Evolutionary conservation across 1,140 invertebrate species (phyloP).

Genomic region (Drosophila punjabiensis): DNA sequence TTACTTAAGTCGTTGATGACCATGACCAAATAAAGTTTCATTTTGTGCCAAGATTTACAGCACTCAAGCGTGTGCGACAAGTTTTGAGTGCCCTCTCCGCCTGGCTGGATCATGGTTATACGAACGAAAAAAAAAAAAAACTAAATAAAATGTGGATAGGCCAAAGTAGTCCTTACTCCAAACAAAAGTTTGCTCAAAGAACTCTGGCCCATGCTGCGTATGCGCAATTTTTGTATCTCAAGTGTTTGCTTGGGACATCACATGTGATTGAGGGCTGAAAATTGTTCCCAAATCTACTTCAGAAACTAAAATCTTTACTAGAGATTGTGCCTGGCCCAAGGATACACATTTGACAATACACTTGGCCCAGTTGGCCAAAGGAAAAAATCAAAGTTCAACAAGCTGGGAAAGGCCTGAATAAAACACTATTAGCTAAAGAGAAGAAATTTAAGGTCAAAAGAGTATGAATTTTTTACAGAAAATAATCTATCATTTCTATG

Average conservation of each 20-base stretch:
- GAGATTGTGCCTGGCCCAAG: conserved; percentile 16
- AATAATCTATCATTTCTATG: background rate
- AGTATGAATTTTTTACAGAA: background rate
- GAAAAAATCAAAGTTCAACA: conserved; percentile 14
- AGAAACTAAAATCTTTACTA: conserved; percentile 32
- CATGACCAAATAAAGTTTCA: conserved; percentile 83
- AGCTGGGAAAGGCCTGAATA: background rate
- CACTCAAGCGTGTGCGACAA: conserved; percentile 81
- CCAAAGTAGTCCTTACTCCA: conserved; percentile 23
- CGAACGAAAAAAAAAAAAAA: conserved; percentile 22
- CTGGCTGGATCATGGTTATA: conserved; percentile 19
- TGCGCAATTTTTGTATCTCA: conserved; percentile 70
- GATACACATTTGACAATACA: conserved; percentile 9
- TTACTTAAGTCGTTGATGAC: conserved; percentile 82
- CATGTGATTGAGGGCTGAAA: conserved; percentile 43
- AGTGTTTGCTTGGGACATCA: conserved; percentile 54
- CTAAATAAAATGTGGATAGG: background rate
- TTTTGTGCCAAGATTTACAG: conserved; percentile 80
- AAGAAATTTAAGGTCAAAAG: background rate
- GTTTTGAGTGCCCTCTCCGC: conserved; percentile 60
- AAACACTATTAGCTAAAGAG: conserved; percentile 8
- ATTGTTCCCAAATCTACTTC: conserved; percentile 38
- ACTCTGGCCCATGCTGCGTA: conserved; percentile 61
- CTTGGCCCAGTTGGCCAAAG: conserved; percentile 6
- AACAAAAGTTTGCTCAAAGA: conserved; percentile 48